Evolutionary conservation across 2,888 invertebrate species (phyloP).

Genomic region (Polietes domitor): DNA sequence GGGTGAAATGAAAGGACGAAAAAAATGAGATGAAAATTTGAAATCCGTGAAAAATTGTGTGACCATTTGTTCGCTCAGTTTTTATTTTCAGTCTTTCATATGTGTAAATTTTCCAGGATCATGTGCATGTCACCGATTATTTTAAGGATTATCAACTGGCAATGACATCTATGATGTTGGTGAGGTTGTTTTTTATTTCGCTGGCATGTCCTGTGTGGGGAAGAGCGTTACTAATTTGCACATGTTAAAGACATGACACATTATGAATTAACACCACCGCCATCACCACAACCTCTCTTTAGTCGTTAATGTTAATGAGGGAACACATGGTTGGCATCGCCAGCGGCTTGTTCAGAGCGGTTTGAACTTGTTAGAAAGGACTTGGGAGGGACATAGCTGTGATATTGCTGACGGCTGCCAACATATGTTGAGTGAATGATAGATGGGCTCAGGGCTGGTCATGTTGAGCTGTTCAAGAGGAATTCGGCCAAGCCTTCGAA

Average conservation of each 20-base stretch:
- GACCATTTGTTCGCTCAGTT: conserved; percentile 4
- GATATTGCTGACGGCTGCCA: not conserved
- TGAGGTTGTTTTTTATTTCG: no score
- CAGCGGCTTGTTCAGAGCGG: not conserved
- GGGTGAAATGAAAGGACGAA: not conserved
- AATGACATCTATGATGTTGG: conserved; percentile 17
- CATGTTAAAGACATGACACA: conserved; percentile 53
- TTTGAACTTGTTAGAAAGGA: conserved; percentile 7
- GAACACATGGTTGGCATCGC: not conserved
- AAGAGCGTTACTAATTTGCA: conserved; percentile 67
- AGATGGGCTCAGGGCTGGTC: no score
- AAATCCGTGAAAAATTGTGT: conserved; percentile 71
- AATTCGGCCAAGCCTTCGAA: no score
- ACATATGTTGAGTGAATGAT: conserved; percentile 12
- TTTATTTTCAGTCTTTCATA: no score
- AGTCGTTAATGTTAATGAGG: not conserved
- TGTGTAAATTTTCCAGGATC: conserved; percentile 52
- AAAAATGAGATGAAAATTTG: conserved; percentile 44
- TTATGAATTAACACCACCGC: conserved; percentile 24
- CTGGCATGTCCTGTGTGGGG: no score
- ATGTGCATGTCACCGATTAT: conserved; percentile 46
- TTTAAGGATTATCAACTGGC: conserved; percentile 45
- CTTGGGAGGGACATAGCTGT: not conserved
- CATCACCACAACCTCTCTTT: no score
- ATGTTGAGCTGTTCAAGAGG: not conserved